Base-by-base conservation (phyloP, 2,113 vertebrate species). In the Pygoscelis adeliae region DNA sequence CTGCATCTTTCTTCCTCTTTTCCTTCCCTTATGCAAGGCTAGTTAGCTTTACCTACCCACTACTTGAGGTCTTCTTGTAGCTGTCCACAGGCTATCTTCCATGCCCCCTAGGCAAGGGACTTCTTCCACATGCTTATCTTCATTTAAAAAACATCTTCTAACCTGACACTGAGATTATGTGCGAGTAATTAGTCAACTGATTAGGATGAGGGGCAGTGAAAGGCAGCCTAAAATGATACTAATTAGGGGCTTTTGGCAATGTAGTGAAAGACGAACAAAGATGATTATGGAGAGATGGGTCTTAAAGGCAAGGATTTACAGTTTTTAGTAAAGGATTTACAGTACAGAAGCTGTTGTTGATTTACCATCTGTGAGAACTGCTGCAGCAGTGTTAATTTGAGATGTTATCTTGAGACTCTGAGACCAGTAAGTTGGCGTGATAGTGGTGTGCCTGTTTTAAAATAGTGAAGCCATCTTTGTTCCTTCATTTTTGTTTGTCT, bases 191-290 rank as follows among this genome's bases (percentile, higher is more conserved):
- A 97, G 88, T 88, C 69, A 94, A 63, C 70, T 97, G 86, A 89
- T 93, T 59, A 90, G 96, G 59, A 62, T 93, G 86, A 74, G 63
- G 72, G 87, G 83, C 90, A 95, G 92, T 78, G 87, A 97, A 94
- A 97, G 90, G 87, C 95, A 85, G 61, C 73, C 83, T 89, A 76
- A 94, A 40, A 93, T 95, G 78, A 85, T 91, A 58, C 95, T 97
- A 97, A 96, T 97, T 97, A 97, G 86, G 38, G 83, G 79, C 92
- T 96, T 94, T 96, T 92, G 83, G 93, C 90, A 90, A 18, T 19
- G 47, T 56, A 74, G 80, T 62, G 83, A 81, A 77, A 83, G 92
- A 96, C 92, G 85, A 96, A 65, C 90, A 88, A 83, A 94, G 96
- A 83, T 96, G 87, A 95, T 96, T 97, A 91, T 19, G 29, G 87